Evolutionary conservation across 2,797 vertebrate genomes (phyloP).

Genomic region (Anableps anableps): DNA sequence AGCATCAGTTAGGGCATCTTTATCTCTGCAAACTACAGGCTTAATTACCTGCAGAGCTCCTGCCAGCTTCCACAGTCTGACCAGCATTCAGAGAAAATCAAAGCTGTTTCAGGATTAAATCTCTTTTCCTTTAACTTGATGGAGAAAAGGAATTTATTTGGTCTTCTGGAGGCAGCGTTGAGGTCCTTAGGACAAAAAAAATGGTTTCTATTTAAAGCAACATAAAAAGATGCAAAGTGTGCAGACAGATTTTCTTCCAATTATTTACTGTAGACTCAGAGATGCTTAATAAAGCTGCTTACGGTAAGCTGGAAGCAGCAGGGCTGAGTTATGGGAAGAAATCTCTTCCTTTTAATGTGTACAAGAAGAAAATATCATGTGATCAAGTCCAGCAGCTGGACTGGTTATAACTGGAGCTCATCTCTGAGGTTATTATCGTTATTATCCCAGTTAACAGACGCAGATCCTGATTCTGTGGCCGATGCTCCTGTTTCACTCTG

Average conservation of each 20-base stretch:
- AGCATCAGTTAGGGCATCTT: neutral
- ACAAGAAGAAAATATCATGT: neutral
- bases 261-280: too few species aligned
- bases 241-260: too few species aligned
- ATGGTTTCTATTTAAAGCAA: constrained; percentile 19
- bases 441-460: constrained; percentile 16
- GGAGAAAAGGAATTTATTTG: neutral
- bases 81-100: neutral
- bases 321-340: constrained; percentile 13
- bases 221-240: constrained; percentile 44
- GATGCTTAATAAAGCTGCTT: constrained; percentile 61
- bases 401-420: constrained; percentile 19
- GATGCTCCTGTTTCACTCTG: constrained; percentile 14
- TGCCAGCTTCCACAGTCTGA: too few species aligned
- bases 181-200: neutral
- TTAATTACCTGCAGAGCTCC: neutral
- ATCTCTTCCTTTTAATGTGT: constrained; percentile 3
- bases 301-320: constrained; percentile 60
- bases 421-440: neutral
- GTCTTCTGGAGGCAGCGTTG: neutral
- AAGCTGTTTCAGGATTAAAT: neutral
- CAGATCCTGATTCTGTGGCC: neutral
- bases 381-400: neutral
- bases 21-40: neutral
- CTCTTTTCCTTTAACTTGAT: neutral